Conservation (phyloP, 2,797 vertebrate species). For the Sus cebifrons region DNA sequence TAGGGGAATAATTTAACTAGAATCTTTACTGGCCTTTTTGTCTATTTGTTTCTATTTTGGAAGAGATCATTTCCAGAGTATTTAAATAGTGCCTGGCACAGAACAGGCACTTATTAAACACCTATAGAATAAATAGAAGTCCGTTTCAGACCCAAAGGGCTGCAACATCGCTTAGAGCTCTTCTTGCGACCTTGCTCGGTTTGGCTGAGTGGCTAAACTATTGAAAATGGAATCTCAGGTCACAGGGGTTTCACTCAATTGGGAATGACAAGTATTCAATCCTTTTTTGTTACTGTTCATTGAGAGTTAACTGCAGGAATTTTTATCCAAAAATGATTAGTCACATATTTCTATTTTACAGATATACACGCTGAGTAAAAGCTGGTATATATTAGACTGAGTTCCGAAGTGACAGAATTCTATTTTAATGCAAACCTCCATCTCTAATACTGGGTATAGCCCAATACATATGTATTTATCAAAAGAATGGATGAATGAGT, state of each 20-base stretch:
- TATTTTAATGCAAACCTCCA: conserved; percentile 7
- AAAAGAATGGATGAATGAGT: background rate
- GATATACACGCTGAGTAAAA: conserved; percentile 18
- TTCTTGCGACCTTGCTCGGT: background rate
- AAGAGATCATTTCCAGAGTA: conserved; percentile 36
- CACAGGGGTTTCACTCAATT: background rate
- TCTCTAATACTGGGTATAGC: background rate
- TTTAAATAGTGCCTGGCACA: background rate
- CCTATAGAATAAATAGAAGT: background rate
- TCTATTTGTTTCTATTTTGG: background rate
- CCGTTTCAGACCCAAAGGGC: background rate
- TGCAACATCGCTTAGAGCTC: background rate
- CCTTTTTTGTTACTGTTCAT: conserved; percentile 11
- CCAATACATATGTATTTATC: background rate
- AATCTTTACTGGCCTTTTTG: background rate
- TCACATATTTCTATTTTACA: conserved; percentile 45
- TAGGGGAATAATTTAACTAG: conserved; percentile 9
- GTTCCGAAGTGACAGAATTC: background rate
- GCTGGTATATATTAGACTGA: background rate
- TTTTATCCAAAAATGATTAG: background rate
- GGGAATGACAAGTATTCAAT: background rate
- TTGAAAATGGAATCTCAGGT: background rate
- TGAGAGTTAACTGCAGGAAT: conserved; percentile 16
- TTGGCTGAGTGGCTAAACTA: background rate
- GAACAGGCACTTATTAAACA: background rate